These are phyloP conservation scores for Trachops cirrhosus DNA, from an alignment of 2,797 vertebrate genomes.

Conservation along the genomic window DNA sequence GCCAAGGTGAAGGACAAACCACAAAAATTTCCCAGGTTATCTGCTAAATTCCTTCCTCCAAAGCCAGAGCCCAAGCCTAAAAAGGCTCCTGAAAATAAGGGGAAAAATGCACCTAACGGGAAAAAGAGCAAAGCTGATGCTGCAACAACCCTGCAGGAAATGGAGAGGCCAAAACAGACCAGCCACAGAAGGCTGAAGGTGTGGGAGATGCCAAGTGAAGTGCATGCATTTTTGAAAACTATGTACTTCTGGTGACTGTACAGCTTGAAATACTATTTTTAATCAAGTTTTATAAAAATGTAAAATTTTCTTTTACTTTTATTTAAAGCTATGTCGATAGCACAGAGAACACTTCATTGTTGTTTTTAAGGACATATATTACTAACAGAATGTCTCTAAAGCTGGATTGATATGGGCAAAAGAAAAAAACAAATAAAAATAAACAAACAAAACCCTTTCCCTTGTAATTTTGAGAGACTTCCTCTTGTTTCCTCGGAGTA, in stretches of 20 bases:
- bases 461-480: constrained; percentile 72
- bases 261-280: constrained; percentile 99
- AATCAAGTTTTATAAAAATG: constrained; percentile 99
- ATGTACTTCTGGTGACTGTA: constrained; percentile 99
- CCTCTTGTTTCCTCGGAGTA: constrained; percentile 63
- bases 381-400: constrained; percentile 79
- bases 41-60: not conserved
- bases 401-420: constrained; percentile 61
- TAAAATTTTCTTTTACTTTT: constrained; percentile 87
- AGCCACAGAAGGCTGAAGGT: constrained; percentile 96
- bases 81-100: constrained; percentile 84
- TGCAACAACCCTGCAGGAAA: constrained; percentile 92
- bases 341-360: constrained; percentile 84
- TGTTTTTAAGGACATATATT: constrained; percentile 78
- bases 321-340: constrained; percentile 85
- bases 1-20: not conserved
- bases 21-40: not conserved
- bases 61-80: not conserved
- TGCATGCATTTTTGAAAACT: constrained; percentile 92
- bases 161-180: constrained; percentile 93
- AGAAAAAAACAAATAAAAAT: not conserved
- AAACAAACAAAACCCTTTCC: constrained; percentile 49
- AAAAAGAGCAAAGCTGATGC: constrained; percentile 92
- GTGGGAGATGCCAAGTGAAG: constrained; percentile 95
- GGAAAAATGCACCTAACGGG: constrained; percentile 85